Conservation (phyloP, 2,888 invertebrate genomes). For the Thalpophila matura region DNA sequence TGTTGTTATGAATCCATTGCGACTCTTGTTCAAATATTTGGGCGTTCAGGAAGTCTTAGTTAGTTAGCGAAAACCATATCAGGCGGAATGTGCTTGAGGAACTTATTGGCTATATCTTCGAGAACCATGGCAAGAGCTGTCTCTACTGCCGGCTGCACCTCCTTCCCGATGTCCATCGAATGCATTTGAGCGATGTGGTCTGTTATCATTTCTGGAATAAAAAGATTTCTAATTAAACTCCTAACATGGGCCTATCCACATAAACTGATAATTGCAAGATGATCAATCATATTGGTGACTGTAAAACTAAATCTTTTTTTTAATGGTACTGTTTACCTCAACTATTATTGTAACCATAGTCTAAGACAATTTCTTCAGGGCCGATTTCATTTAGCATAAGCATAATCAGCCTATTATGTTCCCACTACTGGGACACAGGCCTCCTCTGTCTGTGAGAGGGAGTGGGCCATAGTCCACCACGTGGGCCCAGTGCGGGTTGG, state of each 20-base stretch:
- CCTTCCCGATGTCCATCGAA: conserved; percentile 88
- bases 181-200: conserved; percentile 91
- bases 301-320: too few relatives aligned
- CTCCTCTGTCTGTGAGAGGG: too few relatives aligned
- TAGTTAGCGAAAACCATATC: conserved; percentile 86
- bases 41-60: background rate
- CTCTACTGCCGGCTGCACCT: conserved; percentile 91
- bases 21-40: background rate
- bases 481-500: too few relatives aligned
- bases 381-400: too few relatives aligned
- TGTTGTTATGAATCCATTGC: background rate
- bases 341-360: too few relatives aligned
- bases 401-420: too few relatives aligned
- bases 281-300: background rate
- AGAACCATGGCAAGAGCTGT: conserved; percentile 90
- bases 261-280: too few relatives aligned
- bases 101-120: conserved; percentile 90
- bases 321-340: too few relatives aligned
- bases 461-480: too few relatives aligned
- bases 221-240: conserved; percentile 6
- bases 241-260: too few relatives aligned
- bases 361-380: too few relatives aligned
- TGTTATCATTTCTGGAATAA: conserved; percentile 90
- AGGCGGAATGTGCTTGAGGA: conserved; percentile 84
- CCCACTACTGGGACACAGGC: too few relatives aligned